These are phyloP conservation scores for Anseranas semipalmata DNA, from an alignment of 2,113 vertebrate species.

Conservation along the genomic window DNA sequence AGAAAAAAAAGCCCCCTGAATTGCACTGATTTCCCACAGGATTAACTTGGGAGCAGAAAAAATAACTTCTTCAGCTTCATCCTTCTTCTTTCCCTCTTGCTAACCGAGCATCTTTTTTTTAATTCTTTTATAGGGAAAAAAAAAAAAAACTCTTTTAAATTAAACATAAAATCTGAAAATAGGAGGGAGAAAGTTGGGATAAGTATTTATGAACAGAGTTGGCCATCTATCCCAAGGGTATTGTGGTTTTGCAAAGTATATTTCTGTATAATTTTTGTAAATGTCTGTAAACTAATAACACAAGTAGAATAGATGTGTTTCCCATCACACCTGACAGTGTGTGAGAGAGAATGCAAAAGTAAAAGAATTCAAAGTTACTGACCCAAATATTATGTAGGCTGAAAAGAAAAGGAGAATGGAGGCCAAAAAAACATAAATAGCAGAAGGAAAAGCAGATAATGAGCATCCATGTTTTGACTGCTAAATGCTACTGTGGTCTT, in stretches of 20 bases:
- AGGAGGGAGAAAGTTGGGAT: background rate
- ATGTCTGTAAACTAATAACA: background rate
- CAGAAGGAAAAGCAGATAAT: background rate
- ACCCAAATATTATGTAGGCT: background rate
- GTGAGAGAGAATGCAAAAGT: background rate
- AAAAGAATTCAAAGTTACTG: background rate
- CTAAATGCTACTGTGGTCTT: background rate
- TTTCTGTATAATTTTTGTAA: background rate
- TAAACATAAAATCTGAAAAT: background rate
- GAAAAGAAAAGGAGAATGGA: background rate
- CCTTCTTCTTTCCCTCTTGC: background rate
- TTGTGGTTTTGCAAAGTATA: background rate
- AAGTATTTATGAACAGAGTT: background rate
- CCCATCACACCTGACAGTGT: background rate
- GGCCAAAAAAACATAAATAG: background rate
- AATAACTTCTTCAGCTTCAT: background rate
- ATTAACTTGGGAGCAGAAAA: background rate
- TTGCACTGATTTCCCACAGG: slow-evolving; percentile 37
- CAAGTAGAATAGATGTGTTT: background rate
- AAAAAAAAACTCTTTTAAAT: background rate
- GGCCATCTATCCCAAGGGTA: background rate
- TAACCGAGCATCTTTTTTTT: background rate
- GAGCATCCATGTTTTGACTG: background rate
- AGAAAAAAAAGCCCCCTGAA: background rate
- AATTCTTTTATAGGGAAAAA: background rate